phyloP scores from a whole-genome alignment of 2,888 invertebrate species.

The Drosophila meridionalis region DNA sequence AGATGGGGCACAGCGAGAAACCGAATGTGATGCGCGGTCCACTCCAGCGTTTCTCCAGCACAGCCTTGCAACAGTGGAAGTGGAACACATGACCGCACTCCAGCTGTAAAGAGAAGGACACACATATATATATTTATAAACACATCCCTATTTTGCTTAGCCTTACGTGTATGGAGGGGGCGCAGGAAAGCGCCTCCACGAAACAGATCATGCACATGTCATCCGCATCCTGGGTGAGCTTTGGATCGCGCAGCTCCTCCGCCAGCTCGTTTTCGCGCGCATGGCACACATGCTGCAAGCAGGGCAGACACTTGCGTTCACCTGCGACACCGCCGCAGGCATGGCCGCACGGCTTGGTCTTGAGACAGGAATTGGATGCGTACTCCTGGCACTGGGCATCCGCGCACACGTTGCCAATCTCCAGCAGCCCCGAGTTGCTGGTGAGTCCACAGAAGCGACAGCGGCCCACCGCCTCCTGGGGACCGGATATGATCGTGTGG shows the following conservation, averaged over 20 bases:
- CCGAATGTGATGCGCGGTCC: slow-evolving; percentile 98
- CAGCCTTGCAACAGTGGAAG: slow-evolving; percentile 94
- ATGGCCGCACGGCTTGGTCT: slow-evolving; percentile 94
- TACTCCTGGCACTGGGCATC: slow-evolving; percentile 96
- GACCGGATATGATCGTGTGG: slow-evolving; percentile 85
- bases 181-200: slow-evolving; percentile 97
- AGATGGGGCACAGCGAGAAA: slow-evolving; percentile 98
- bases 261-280: slow-evolving; percentile 82
- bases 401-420: slow-evolving; percentile 96
- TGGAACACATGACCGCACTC: slow-evolving; percentile 99
- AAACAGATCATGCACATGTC: slow-evolving; percentile 99
- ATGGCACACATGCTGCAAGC: slow-evolving; percentile 93
- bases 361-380: slow-evolving; percentile 90
- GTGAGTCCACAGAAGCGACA: slow-evolving; percentile 97
- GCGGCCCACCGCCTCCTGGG: slow-evolving; percentile 88
- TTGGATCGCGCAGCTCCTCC: slow-evolving; percentile 83
- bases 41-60: slow-evolving; percentile 94
- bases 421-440: slow-evolving; percentile 92
- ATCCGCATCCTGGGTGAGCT: slow-evolving; percentile 97
- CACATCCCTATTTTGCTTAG: no score
- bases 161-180: slow-evolving; percentile 94
- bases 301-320: slow-evolving; percentile 94
- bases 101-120: slow-evolving; percentile 86
- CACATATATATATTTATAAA: neutral
- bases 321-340: slow-evolving; percentile 96